These are phyloP conservation scores for Laothoe populi DNA, from an alignment of 2,888 invertebrate species.

Conservation along the genomic window DNA sequence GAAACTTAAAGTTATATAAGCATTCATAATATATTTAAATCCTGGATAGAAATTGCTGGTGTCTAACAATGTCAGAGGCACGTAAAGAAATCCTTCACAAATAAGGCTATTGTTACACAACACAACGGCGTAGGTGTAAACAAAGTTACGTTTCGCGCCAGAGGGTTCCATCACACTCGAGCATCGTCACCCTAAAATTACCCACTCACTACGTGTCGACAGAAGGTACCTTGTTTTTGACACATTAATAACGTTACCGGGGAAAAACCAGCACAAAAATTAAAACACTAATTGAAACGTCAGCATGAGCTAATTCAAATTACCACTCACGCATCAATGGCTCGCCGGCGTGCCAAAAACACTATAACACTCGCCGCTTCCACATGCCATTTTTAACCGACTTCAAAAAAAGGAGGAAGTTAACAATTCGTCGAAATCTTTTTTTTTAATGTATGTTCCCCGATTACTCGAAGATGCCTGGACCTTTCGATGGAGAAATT, in stretches of 20 bases:
- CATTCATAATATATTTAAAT: slow-evolving; percentile 3
- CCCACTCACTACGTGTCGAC: slow-evolving; percentile 35
- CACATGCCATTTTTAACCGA: no score
- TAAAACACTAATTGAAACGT: slow-evolving; percentile 11
- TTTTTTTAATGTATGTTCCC: no score
- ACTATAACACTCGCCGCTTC: no score
- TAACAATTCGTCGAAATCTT: no score
- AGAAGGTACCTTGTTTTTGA: slow-evolving; percentile 52
- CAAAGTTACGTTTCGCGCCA: slow-evolving; percentile 41
- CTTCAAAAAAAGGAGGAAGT: no score
- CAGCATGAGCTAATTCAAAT: slow-evolving; percentile 10
- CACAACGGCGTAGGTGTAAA: slow-evolving; percentile 39
- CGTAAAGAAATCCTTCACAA: slow-evolving; percentile 19
- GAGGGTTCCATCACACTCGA: slow-evolving; percentile 40
- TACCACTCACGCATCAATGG: no score
- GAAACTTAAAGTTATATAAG: background rate
- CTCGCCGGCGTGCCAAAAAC: no score
- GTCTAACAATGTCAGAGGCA: background rate
- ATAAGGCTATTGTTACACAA: slow-evolving; percentile 30
- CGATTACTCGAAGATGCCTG: no score
- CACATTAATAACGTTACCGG: slow-evolving; percentile 44
- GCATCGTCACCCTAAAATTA: slow-evolving; percentile 65
- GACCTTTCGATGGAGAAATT: no score
- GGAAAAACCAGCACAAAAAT: slow-evolving; percentile 30
- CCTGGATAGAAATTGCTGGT: background rate